phyloP scores from a whole-genome alignment of 1,140 invertebrate genomes.

The Bilobella aurantiaca region DNA sequence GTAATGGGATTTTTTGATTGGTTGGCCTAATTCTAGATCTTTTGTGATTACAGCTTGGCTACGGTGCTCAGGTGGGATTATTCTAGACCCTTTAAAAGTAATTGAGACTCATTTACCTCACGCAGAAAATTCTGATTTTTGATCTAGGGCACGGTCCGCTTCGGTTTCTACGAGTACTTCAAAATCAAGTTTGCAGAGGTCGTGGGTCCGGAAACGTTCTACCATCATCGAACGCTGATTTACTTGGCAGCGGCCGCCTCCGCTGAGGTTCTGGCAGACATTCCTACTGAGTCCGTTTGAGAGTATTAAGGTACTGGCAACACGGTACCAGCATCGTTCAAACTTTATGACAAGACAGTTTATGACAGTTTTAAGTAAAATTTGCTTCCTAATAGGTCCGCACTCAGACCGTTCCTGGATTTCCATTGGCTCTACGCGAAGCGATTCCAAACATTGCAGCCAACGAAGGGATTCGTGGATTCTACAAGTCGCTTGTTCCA shows the following conservation, averaged over 20 bases:
- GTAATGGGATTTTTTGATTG: too few relatives aligned
- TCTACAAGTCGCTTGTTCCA: slow-evolving; percentile 56
- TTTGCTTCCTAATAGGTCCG: slow-evolving; percentile 46
- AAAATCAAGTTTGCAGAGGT: slow-evolving; percentile 48
- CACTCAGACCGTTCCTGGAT: slow-evolving; percentile 56
- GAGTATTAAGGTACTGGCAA: slow-evolving; percentile 50
- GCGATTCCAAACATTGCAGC: slow-evolving; percentile 46
- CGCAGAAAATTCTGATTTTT: not conserved
- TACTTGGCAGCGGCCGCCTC: slow-evolving; percentile 54
- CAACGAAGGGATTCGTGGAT: slow-evolving; percentile 39
- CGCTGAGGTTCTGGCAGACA: slow-evolving; percentile 58
- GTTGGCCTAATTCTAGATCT: too few relatives aligned
- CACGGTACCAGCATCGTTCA: too few relatives aligned
- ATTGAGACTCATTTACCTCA: not conserved
- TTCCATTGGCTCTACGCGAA: slow-evolving; percentile 47
- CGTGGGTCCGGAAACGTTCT: slow-evolving; percentile 51
- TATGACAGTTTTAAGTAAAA: too few relatives aligned
- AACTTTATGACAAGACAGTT: not conserved
- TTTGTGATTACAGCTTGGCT: not conserved
- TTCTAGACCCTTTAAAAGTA: not conserved
- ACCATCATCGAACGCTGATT: slow-evolving; percentile 48
- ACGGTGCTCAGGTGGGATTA: slow-evolving; percentile 46
- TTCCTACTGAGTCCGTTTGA: slow-evolving; percentile 54
- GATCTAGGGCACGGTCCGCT: slow-evolving; percentile 61
- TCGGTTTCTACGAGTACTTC: slow-evolving; percentile 77